Percentiles rank a stretch among this genome's conserved stretches.
phyloP scores from a whole-genome alignment of 2,113 vertebrate genomes.

The Psephotus haematonotus region DNA sequence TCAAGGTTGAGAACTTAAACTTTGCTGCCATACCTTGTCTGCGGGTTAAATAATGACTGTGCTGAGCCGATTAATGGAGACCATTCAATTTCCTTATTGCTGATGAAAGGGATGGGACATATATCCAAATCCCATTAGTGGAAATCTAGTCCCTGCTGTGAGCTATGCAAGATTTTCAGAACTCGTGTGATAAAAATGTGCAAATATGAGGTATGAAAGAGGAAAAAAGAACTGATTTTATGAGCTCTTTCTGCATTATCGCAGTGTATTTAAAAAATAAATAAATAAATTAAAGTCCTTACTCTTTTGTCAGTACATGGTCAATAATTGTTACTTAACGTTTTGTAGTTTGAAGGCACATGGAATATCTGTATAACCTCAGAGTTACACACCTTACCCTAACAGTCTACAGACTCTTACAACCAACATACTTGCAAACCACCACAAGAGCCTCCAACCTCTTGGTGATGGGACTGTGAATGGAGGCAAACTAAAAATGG shows the following conservation, averaged over 20 bases:
- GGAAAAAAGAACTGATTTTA: background rate
- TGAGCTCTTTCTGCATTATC: background rate
- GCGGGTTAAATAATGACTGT: constrained; percentile 31
- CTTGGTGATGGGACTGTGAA: background rate
- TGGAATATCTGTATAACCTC: accelerated
- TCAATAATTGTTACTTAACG: background rate
- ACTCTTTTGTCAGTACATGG: background rate
- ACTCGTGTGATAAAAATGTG: background rate
- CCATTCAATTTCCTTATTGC: constrained; percentile 44
- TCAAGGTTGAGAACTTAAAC: constrained; percentile 34
- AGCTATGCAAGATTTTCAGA: constrained; percentile 16
- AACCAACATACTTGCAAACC: background rate
- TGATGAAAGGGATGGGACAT: constrained; percentile 26
- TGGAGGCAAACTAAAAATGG: background rate
- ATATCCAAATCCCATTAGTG: constrained; percentile 19
- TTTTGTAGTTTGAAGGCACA: background rate
- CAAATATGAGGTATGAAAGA: background rate
- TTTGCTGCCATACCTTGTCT: constrained; percentile 47
- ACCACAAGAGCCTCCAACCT: background rate
- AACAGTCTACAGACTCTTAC: background rate
- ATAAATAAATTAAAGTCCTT: background rate
- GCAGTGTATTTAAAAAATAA: background rate
- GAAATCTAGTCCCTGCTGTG: constrained; percentile 11
- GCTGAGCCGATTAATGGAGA: constrained; percentile 31
- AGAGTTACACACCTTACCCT: background rate